Base-by-base conservation (phyloP, 2,797 vertebrate genomes). In the Tarsius wallacei region DNA sequence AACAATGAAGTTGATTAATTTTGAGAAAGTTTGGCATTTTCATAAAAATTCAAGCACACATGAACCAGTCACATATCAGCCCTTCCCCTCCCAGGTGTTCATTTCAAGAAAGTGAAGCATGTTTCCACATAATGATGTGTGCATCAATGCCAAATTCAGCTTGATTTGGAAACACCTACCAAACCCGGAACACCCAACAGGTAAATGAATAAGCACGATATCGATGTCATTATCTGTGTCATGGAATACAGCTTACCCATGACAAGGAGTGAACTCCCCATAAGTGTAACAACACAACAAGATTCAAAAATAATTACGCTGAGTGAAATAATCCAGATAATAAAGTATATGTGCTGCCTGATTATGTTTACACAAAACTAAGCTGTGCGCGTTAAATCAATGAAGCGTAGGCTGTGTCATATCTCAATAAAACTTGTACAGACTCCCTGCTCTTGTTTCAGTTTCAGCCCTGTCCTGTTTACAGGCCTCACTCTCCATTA, bases 401-500 rank as follows among this genome's bases (percentile, higher is more conserved):
- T n/a, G 26, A 53, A 24, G 31, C 47, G 19, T 31, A 9, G 0
- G 5, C 31, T 21, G 5, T 53, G 9, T 21, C 6, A 5, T 7
- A 64, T 24, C 36, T 51, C 16, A 16, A 15, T 73, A 15, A 33
- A 12, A 8, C 16, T 17, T 19, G 66, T 7, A 55, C 66, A 33
- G 17, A 12, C 42, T 13, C 36, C 15, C 17, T n/a, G 49, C 8
- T 2, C 2, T n/a, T 24, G 24, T 6, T 31, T 31, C 24, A 2
- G 10, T 51, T 22, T 11, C 31, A 49, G 53, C 24, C 2, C 5
- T 8, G 7, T 36, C 55, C 2, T 0, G 3, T 0, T 87, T 28
- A 21, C 10, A 1, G 0, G 13, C 28, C 31, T 42, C 42, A 42
- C 42, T 42, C 42, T 42, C 42, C 42, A 42, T 6, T 42, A 0